Base-by-base conservation (phyloP, 2,113 vertebrate species). In the Cheirogaleus medius region DNA sequence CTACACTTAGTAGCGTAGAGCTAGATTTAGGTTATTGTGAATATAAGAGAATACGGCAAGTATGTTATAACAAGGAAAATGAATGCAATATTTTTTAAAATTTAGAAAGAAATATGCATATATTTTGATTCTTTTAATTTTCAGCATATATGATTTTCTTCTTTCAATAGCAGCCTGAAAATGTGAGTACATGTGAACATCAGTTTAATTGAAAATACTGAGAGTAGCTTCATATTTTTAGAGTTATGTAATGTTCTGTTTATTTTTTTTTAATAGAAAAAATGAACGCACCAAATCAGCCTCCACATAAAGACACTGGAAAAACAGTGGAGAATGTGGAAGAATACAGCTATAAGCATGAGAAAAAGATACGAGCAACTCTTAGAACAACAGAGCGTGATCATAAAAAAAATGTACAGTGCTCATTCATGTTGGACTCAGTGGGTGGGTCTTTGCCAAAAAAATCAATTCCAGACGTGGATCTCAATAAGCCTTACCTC, bases 401-500 rank as follows among this genome's bases (percentile, higher is more conserved):
- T 98, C 99, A 99, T 94, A 99, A 99, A 98, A 99, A 99, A 97
- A 99, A 99, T 1, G 99, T 99, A 44, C 99, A 99, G 98, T 99
- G 99, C 95, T 99, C 99, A 0, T 99, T 99, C 97, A 99, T 99
- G 99, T 97, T 99, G 97, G 99, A 99, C 94, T 98, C 99, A 0
- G 98, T 99, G 87, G 97, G 98, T 73, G 99, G 98, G 20, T 98
- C 99, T 69, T 98, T 99, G 94, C 98, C 99, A 97, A 99, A 99
- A 98, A 98, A 99, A n/a, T 0, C 99, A 87, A 98, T 99, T 97
- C 98, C 99, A 81, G 99, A 98, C 97, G 99, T 99, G 99, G 99
- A 99, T 98, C 99, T 99, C 95, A 99, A 99, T 98, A 99, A 99
- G 98, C 99, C 99, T 99, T 99, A 99, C 99, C 99, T 99, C 98